Conservation (phyloP, 2,113 vertebrate genomes). For the Psilopogon haemacephalus region DNA sequence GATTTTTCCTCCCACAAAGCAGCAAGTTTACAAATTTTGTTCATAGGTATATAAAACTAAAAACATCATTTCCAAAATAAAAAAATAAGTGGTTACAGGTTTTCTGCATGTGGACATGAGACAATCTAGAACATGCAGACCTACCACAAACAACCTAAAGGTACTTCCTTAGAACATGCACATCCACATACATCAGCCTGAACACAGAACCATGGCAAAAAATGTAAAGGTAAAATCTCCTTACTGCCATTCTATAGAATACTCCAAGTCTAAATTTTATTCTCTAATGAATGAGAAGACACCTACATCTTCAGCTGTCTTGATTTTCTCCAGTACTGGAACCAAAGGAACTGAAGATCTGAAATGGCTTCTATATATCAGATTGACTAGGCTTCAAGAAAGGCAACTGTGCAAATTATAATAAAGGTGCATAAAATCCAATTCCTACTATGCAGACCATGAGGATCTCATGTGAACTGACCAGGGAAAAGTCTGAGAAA, state of each 20-base stretch:
- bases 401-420: rapidly evolving
- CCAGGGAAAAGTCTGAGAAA: not conserved
- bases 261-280: not conserved
- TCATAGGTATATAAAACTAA: not conserved
- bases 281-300: not conserved
- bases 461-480: not conserved
- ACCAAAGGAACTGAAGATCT: not conserved
- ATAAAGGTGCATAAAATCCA: not conserved
- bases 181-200: not conserved
- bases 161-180: not conserved
- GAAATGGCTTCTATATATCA: not conserved
- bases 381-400: not conserved
- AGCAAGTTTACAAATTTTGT: not conserved
- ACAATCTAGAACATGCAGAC: not conserved
- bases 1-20: not conserved
- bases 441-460: not conserved
- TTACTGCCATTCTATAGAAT: not conserved
- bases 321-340: not conserved
- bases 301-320: not conserved
- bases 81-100: not conserved
- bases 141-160: not conserved
- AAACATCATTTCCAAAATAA: not conserved
- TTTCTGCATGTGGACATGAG: not conserved
- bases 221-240: not conserved
- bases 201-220: not conserved